These are phyloP conservation scores for Halocaridina rubra DNA, from an alignment of 2,888 invertebrate species.

Conservation along the genomic window DNA sequence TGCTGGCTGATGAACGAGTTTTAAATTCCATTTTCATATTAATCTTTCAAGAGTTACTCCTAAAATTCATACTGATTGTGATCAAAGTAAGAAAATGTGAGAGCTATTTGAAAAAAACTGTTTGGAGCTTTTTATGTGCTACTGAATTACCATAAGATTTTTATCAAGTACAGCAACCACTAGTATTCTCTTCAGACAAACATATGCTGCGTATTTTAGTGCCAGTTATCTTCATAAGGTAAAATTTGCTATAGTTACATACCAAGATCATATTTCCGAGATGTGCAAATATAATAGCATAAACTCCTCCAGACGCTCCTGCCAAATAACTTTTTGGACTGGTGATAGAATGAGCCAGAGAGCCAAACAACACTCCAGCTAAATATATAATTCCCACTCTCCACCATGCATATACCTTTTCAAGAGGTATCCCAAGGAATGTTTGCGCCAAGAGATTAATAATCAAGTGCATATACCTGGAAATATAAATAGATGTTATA, in stretches of 20 bases:
- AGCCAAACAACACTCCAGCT: constrained; percentile 79
- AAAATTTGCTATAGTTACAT: not conserved
- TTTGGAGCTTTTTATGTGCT: no score
- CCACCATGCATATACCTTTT: constrained; percentile 85
- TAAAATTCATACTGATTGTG: no score
- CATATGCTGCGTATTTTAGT: no score
- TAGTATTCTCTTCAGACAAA: no score
- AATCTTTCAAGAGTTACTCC: no score
- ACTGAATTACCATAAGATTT: no score
- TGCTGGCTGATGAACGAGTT: no score
- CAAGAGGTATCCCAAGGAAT: constrained; percentile 90
- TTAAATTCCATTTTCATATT: no score
- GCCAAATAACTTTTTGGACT: constrained; percentile 85
- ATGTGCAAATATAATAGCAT: constrained; percentile 87
- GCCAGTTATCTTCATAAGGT: no score
- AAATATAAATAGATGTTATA: not conserved
- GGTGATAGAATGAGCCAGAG: constrained; percentile 80
- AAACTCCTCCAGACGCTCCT: constrained; percentile 87
- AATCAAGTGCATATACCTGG: constrained; percentile 76
- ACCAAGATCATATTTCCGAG: constrained; percentile 81
- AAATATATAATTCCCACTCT: constrained; percentile 79
- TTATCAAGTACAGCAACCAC: no score
- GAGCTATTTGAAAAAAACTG: no score
- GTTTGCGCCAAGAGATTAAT: constrained; percentile 91
- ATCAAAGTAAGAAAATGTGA: no score